Percentiles rank a stretch among this genome's conserved stretches.
These are phyloP conservation scores for Eutolmus rufibarbis DNA, from an alignment of 2,888 invertebrate genomes.

Conservation along the genomic window DNA sequence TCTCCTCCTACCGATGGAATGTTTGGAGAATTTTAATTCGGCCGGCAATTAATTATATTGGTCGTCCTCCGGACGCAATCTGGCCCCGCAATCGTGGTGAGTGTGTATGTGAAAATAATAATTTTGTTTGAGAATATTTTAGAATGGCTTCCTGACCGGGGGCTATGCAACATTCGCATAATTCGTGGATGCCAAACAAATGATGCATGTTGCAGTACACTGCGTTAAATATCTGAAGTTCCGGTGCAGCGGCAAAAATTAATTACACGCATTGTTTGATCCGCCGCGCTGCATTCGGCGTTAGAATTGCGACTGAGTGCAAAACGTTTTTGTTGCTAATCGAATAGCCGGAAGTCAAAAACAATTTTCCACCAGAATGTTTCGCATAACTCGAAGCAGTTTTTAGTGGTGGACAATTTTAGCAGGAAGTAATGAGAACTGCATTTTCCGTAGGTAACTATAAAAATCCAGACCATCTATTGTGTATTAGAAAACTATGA, in stretches of 20 bases:
- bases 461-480: neutral
- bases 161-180: neutral
- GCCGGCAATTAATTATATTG: neutral
- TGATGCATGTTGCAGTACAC: neutral
- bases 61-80: neutral
- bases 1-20: neutral
- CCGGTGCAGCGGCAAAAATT: neutral
- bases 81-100: neutral
- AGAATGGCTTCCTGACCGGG: neutral
- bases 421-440: neutral
- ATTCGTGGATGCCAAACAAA: neutral
- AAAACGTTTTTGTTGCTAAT: neutral
- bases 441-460: neutral
- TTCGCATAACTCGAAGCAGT: neutral
- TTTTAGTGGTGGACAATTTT: neutral
- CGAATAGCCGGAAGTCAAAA: neutral
- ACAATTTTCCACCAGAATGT: neutral
- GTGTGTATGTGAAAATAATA: neutral
- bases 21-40: slow-evolving; percentile 21
- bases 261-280: neutral
- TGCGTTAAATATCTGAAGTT: neutral
- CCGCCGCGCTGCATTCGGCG: neutral
- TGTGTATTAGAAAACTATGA: neutral
- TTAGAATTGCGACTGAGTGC: neutral
- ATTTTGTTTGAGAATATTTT: neutral